Evolutionary conservation across 2,888 invertebrate genomes (phyloP).

Genomic region (Vanessa cardui): DNA sequence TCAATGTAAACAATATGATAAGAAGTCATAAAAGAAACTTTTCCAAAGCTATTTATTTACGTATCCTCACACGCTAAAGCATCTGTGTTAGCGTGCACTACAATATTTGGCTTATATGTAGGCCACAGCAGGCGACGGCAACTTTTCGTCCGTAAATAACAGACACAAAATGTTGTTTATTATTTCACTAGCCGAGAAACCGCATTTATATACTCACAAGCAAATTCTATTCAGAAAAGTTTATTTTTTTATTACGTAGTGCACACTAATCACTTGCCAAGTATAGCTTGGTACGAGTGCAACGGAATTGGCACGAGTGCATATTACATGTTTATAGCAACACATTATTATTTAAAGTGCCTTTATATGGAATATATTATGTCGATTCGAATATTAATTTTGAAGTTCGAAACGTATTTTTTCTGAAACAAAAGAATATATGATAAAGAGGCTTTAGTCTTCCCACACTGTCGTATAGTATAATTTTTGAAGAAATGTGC

Average conservation of each 20-base stretch:
- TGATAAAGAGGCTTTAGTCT: too few species aligned
- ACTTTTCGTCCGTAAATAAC: slow-evolving; percentile 14
- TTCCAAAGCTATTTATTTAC: background rate
- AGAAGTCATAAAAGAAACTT: background rate
- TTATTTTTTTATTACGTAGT: slow-evolving; percentile 4
- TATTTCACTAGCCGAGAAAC: slow-evolving; percentile 5
- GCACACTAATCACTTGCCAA: slow-evolving; percentile 17
- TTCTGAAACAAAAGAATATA: too few species aligned
- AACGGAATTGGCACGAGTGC: background rate
- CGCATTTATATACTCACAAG: slow-evolving; percentile 7
- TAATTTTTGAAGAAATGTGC: too few species aligned
- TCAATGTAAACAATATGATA: too few species aligned
- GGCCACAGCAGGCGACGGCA: slow-evolving; percentile 9
- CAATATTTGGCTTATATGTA: slow-evolving; percentile 17
- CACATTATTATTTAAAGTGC: background rate
- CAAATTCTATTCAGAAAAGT: slow-evolving; percentile 11
- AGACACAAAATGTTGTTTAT: slow-evolving; percentile 3
- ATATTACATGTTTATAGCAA: background rate
- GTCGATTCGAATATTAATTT: too few species aligned
- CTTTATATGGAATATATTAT: too few species aligned
- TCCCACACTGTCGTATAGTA: too few species aligned
- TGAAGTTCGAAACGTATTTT: too few species aligned
- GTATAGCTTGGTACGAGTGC: background rate
- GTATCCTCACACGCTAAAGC: background rate
- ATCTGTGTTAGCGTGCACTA: background rate